Evolutionary conservation across 2,113 vertebrate genomes (phyloP).

Genomic region (Centropus bengalensis): DNA sequence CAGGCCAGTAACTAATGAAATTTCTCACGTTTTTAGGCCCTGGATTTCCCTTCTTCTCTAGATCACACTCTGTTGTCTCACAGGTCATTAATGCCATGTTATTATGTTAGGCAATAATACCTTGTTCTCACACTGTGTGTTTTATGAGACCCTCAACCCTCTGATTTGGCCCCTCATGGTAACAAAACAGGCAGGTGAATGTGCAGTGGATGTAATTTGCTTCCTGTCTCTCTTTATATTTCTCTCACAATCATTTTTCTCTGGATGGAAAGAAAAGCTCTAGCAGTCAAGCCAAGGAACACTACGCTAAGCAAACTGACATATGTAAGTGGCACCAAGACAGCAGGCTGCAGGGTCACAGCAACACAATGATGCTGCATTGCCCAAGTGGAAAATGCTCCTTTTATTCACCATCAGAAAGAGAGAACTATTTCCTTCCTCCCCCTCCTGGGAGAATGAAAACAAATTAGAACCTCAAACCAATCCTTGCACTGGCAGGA

Average conservation of each 20-base stretch:
- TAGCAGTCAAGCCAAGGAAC: not conserved
- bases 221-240: not conserved
- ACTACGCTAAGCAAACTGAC: not conserved
- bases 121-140: not conserved
- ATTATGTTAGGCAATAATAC: not conserved
- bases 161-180: not conserved
- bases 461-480: conserved; percentile 44
- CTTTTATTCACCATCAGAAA: not conserved
- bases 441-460: conserved; percentile 37
- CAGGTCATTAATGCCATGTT: not conserved
- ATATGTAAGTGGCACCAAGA: not conserved
- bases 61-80: not conserved
- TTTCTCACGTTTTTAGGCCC: not conserved
- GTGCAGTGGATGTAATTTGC: not conserved
- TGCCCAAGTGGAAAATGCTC: not conserved
- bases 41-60: not conserved
- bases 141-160: not conserved
- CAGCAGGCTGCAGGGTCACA: not conserved
- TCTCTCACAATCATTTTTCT: not conserved
- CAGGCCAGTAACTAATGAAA: not conserved
- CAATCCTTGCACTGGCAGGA: conserved; percentile 60
- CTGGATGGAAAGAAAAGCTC: not conserved
- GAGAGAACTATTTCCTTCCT: not conserved
- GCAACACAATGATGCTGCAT: not conserved
- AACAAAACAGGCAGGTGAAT: not conserved